phyloP scores from a whole-genome alignment of 2,797 vertebrate genomes.

The Enteromius viviparus region DNA sequence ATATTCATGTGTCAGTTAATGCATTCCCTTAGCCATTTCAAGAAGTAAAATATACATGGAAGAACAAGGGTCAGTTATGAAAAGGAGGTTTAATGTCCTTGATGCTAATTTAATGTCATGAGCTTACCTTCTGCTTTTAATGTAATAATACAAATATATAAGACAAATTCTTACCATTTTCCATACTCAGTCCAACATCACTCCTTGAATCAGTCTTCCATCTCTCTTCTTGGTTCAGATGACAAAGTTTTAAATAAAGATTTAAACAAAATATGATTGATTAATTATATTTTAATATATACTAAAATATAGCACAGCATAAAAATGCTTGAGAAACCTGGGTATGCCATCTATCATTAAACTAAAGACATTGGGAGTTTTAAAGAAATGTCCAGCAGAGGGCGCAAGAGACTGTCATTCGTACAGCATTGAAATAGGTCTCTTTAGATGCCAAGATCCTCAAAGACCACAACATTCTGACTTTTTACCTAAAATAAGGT shows the following conservation, averaged over 20 bases:
- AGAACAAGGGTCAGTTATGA: slow-evolving; percentile 16
- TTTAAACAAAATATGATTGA: neutral
- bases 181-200: slow-evolving; percentile 78
- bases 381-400: slow-evolving; percentile 19
- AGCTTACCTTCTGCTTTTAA: neutral
- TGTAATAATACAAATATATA: neutral
- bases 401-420: neutral
- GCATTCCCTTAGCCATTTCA: slow-evolving; percentile 24
- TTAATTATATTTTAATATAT: neutral
- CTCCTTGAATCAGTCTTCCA: slow-evolving; percentile 72
- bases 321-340: neutral
- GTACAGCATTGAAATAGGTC: neutral
- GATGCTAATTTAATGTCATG: slow-evolving; percentile 23
- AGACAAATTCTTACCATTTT: slow-evolving; percentile 81
- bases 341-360: neutral
- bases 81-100: neutral
- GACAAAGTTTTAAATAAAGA: slow-evolving; percentile 30
- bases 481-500: neutral
- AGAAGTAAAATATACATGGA: slow-evolving; percentile 28
- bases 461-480: neutral
- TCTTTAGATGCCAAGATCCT: no score
- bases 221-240: slow-evolving; percentile 77
- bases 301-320: neutral
- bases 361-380: neutral
- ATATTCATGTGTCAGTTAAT: slow-evolving; percentile 23